phyloP scores from a whole-genome alignment of 2,797 vertebrate species.

The Halcyon chelicuti region DNA sequence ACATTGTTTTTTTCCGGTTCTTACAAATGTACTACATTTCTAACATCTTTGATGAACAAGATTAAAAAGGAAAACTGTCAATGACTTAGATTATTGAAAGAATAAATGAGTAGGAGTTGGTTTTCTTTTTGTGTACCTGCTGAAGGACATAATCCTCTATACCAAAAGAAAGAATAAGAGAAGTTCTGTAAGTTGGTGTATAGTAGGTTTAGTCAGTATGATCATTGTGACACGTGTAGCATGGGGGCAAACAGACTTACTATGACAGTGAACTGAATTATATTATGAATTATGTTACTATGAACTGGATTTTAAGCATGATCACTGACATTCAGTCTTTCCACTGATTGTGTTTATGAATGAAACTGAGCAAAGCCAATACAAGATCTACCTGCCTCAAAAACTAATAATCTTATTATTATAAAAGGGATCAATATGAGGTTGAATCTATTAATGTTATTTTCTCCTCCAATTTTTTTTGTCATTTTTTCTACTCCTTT shows the following conservation, averaged over 20 bases:
- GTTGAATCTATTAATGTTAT: too few species aligned
- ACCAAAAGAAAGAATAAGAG: not conserved
- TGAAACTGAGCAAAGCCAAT: not conserved
- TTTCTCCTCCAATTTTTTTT: not conserved
- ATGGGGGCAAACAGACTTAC: not conserved
- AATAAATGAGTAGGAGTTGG: not conserved
- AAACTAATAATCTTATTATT: not conserved
- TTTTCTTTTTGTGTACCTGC: not conserved
- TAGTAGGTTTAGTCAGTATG: not conserved
- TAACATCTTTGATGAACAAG: not conserved
- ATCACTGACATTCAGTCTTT: not conserved
- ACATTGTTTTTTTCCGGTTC: not conserved
- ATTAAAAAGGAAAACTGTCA: not conserved
- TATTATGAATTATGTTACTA: not conserved
- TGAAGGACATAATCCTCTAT: not conserved
- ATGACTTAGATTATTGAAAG: not conserved
- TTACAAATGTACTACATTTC: not conserved
- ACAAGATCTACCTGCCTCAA: not conserved
- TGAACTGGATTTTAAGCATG: not conserved
- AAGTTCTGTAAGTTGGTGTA: not conserved
- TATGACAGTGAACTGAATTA: not conserved
- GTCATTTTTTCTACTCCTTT: too few species aligned
- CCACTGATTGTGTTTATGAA: not conserved
- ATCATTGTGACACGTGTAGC: not conserved
- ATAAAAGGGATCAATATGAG: not conserved